Conservation (phyloP, 2,113 vertebrate species). For the Corapipo altera region DNA sequence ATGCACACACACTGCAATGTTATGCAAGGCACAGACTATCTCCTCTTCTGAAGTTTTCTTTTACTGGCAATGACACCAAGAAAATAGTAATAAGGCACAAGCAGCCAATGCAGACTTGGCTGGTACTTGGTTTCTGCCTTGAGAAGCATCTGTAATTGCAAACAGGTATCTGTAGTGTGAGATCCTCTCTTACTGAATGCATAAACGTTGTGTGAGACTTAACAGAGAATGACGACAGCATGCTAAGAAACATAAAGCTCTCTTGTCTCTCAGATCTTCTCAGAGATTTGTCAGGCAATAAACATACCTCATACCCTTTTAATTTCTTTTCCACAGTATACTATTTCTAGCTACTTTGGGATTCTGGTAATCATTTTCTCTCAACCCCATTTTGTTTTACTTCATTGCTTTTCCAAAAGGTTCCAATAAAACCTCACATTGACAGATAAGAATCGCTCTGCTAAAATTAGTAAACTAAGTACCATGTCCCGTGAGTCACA, state of each 20-base stretch:
- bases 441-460: conserved; percentile 6
- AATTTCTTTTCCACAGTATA: conserved; percentile 6
- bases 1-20: not conserved
- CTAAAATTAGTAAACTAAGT: conserved; percentile 53
- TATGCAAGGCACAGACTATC: not conserved
- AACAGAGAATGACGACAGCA: not conserved
- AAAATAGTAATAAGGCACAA: not conserved
- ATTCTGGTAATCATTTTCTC: conserved; percentile 27
- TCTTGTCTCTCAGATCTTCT: not conserved
- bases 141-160: not conserved
- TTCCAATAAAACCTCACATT: conserved; percentile 7
- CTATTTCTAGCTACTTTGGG: not conserved
- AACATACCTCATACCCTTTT: not conserved
- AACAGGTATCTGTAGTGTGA: not conserved
- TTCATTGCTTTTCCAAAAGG: conserved; percentile 1
- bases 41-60: not conserved
- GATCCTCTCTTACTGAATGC: not conserved
- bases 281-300: conserved; percentile 22
- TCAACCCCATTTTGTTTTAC: conserved; percentile 38
- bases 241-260: conserved; percentile 7
- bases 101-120: not conserved
- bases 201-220: not conserved
- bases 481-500: conserved; percentile 9
- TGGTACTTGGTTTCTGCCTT: not conserved
- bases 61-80: not conserved